These are phyloP conservation scores for Siniperca chuatsi DNA, from an alignment of 2,113 vertebrate species.

Conservation along the genomic window DNA sequence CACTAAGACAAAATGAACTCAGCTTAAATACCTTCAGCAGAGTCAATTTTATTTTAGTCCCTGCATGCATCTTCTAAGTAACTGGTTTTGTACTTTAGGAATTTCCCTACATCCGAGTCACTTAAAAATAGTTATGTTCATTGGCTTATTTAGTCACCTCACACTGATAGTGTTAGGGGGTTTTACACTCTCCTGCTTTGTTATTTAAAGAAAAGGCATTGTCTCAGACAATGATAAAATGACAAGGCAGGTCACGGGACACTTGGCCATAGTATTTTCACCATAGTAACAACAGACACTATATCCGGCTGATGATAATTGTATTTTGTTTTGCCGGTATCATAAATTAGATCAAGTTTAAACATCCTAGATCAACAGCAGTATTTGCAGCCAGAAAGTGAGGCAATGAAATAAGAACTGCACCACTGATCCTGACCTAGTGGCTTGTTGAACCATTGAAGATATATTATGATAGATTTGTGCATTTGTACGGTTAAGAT, in stretches of 20 bases:
- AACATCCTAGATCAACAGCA: neutral
- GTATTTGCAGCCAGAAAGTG: neutral
- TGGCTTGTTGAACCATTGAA: neutral
- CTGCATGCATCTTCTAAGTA: neutral
- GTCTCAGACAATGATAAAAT: neutral
- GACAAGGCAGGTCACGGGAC: neutral
- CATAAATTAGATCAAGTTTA: neutral
- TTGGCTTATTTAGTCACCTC: neutral
- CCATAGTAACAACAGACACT: neutral
- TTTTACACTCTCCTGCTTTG: neutral
- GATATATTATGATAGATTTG: neutral
- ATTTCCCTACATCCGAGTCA: conserved; percentile 20
- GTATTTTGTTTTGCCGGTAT: neutral
- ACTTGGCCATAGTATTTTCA: neutral
- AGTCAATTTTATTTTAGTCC: conserved; percentile 9
- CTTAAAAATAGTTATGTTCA: neutral
- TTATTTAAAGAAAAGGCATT: neutral
- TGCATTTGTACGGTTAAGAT: neutral
- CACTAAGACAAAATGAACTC: conserved; percentile 10
- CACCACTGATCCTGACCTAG: neutral
- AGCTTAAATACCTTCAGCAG: neutral
- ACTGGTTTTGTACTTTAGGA: conserved; percentile 1
- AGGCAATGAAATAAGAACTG: neutral
- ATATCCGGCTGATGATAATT: neutral
- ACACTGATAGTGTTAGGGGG: neutral